These are phyloP conservation scores for Notospermus geniculatus DNA, from an alignment of 1,140 invertebrate genomes.

Conservation along the genomic window DNA sequence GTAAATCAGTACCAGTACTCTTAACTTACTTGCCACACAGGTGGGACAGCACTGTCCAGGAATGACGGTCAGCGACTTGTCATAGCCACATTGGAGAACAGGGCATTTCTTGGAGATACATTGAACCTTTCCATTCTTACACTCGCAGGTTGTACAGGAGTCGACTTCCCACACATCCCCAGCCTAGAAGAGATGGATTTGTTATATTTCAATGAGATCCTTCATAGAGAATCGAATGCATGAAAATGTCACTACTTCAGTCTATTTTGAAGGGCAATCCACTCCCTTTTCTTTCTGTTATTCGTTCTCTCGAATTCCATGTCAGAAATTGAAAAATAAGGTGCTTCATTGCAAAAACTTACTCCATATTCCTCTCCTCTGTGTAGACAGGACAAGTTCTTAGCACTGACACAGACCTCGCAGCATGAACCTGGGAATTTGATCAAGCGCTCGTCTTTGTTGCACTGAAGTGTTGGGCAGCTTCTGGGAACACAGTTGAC, in stretches of 20 bases:
- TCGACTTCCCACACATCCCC: slow-evolving; percentile 83
- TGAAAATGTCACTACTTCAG: too few species aligned
- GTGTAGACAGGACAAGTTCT: slow-evolving; percentile 33
- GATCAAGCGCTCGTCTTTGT: slow-evolving; percentile 65
- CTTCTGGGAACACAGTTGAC: slow-evolving; percentile 72
- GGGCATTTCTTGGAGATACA: slow-evolving; percentile 77
- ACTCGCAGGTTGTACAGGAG: slow-evolving; percentile 80
- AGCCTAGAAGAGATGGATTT: too few species aligned
- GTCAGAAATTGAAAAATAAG: too few species aligned
- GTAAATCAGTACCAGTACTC: too few species aligned
- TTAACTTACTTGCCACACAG: slow-evolving; percentile 73
- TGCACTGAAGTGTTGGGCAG: slow-evolving; percentile 80
- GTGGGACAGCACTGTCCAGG: slow-evolving; percentile 81
- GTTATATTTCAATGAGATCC: too few species aligned
- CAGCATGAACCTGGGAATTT: slow-evolving; percentile 71
- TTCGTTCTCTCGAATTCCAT: too few species aligned
- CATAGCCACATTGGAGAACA: slow-evolving; percentile 26
- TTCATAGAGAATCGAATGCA: too few species aligned
- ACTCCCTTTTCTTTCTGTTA: too few species aligned
- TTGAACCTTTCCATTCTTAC: slow-evolving; percentile 72
- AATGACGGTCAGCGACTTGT: slow-evolving; percentile 28
- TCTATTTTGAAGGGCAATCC: too few species aligned
- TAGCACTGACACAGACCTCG: slow-evolving; percentile 56
- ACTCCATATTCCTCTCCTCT: slow-evolving; percentile 40
- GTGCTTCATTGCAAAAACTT: neutral